A percentile compares a stretch with the other conserved stretches of the same genome.
These are phyloP conservation scores for Leucopsar rothschildi DNA, from an alignment of 2,113 vertebrate species.

Conservation along the genomic window DNA sequence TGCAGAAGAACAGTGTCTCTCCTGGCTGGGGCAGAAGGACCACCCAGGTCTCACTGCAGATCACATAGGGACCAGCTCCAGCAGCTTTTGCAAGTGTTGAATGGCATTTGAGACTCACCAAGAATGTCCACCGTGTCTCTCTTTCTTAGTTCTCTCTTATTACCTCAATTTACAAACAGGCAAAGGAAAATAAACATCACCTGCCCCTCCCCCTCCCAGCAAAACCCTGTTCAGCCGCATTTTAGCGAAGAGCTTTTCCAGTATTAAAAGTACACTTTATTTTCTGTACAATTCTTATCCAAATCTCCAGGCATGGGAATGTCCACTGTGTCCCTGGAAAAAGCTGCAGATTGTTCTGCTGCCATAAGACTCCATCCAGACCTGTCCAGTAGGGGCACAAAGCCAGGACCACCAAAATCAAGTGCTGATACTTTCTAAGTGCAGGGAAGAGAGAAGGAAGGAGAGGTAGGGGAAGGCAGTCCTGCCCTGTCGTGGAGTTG, in stretches of 20 bases:
- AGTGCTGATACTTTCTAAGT: conserved; percentile 11
- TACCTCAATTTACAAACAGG: background rate
- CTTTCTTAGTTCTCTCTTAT: background rate
- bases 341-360: background rate
- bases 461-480: background rate
- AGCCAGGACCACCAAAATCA: conserved; percentile 5
- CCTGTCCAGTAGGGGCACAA: background rate
- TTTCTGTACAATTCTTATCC: conserved; percentile 51
- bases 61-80: fast-evolving
- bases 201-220: background rate
- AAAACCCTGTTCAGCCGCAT: background rate
- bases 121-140: background rate
- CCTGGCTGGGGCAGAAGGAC: background rate
- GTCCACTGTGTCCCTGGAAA: background rate
- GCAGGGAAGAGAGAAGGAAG: background rate
- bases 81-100: background rate
- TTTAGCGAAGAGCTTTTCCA: background rate
- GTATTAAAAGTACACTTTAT: conserved; percentile 69
- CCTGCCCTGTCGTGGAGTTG: background rate
- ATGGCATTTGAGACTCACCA: background rate
- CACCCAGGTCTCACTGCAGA: background rate
- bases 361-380: background rate
- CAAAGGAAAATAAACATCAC: background rate
- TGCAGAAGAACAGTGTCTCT: fast-evolving
- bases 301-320: background rate